A percentile compares a stretch with the other conserved stretches of the same genome.
These are phyloP conservation scores for Eristalinus aeneus DNA, from an alignment of 2,888 invertebrate genomes.

Conservation along the genomic window DNA sequence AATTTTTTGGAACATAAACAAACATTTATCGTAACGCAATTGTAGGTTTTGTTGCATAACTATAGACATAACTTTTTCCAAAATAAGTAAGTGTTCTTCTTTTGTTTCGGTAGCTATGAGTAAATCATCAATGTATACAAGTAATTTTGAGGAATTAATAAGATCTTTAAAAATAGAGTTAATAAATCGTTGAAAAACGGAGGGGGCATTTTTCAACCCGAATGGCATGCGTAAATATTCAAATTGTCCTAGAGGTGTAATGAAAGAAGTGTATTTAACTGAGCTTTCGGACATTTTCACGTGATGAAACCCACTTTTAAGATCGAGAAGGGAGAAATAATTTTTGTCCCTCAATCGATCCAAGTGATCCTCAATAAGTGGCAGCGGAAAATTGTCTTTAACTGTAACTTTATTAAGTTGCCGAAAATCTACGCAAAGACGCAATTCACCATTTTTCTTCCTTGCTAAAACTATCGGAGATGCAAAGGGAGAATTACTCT, in stretches of 20 bases:
- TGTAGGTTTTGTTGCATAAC: conserved; percentile 58
- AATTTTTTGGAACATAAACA: conserved; percentile 50
- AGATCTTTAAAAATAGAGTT: conserved; percentile 11
- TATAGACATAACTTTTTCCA: conserved; percentile 39
- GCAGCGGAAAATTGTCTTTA: no score
- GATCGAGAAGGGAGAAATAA: background rate
- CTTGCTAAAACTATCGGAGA: background rate
- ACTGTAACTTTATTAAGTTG: no score
- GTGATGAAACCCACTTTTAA: background rate
- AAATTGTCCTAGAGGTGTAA: conserved; percentile 14
- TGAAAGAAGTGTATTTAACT: background rate
- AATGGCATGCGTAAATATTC: conserved; percentile 17
- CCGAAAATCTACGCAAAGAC: no score
- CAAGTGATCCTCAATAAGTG: background rate
- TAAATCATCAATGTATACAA: conserved; percentile 73
- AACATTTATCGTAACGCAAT: conserved; percentile 66
- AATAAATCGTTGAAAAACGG: conserved; percentile 13
- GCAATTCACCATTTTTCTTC: background rate
- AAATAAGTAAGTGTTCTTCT: conserved; percentile 37
- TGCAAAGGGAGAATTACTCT: no score
- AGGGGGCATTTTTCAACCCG: conserved; percentile 8
- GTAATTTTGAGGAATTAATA: conserved; percentile 36
- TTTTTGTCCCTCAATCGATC: background rate
- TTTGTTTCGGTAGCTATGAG: conserved; percentile 67
- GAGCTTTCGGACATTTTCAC: background rate